Percentiles rank a stretch among this genome's conserved stretches.
Conservation (phyloP, 1,140 invertebrate species). For the Anoplolepis gracilipes region DNA sequence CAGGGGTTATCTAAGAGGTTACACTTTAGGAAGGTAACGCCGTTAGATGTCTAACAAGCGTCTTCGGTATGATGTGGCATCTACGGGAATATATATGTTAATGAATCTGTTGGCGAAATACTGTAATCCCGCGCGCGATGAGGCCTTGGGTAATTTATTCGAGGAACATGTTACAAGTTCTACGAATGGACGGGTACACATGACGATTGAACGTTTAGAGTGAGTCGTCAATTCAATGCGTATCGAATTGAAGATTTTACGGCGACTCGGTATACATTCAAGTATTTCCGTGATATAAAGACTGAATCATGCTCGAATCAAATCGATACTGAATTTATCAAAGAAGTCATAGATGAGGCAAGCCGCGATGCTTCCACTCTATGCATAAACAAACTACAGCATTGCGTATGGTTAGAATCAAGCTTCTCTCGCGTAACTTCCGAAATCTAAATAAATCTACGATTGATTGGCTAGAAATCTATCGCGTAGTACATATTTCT, state of each 20-base stretch:
- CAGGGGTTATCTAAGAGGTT: background rate
- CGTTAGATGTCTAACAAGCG: slow-evolving; percentile 35
- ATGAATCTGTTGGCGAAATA: slow-evolving; percentile 23
- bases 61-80: background rate
- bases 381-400: too few species aligned
- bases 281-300: background rate
- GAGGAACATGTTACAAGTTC: slow-evolving; percentile 4
- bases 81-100: slow-evolving; percentile 31
- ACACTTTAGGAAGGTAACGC: slow-evolving; percentile 20
- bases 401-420: slow-evolving; percentile 22
- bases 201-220: background rate
- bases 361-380: background rate
- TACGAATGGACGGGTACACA: background rate
- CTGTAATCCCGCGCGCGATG: background rate
- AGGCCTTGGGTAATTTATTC: background rate
- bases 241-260: slow-evolving; percentile 8
- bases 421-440: background rate
- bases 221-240: background rate
- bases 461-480: slow-evolving; percentile 3
- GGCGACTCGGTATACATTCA: background rate
- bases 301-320: background rate
- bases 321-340: background rate
- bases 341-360: background rate
- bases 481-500: background rate
- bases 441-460: slow-evolving; percentile 7